Base-by-base conservation (phyloP, 2,113 vertebrate species). In the Rhinogobius similis region DNA sequence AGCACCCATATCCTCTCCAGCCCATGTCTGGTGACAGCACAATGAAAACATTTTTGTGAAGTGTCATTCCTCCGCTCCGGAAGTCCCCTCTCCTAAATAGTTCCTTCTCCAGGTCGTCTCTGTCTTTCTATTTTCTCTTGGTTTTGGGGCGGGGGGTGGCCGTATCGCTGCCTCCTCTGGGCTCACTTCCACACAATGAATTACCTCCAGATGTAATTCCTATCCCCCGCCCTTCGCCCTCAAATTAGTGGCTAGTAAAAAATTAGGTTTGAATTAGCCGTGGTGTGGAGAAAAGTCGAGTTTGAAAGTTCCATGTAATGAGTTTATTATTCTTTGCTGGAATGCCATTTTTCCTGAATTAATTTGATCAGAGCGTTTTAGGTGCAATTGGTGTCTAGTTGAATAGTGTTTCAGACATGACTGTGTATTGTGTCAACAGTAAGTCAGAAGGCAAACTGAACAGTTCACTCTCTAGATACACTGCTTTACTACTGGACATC, bases 161-260 rank as follows among this genome's bases (percentile, higher is more conserved):
- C 72, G 29, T 72, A 76, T 84, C 65, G 26, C 76, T 82, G 79
- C 82, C 84, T 84, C 83, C 82, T 79, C 83, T 87, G 85, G 91
- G 88, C 91, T 89, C 63, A 58, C 78, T 86, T 93, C 90, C 92
- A 91, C 80, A 68, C 73, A 75, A 82, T 81, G 88, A 92, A 93
- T 93, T 91, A 91, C 88, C 89, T 92, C 93, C 92, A 93, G 91
- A 93, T 94, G 92, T 90, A 90, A 89, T 91, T 91, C 90, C 89
- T 84, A 52, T 67, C 75, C 78, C 86, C 82, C 80, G 38, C 85
- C 84, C 78, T 78, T 81, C 73, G 68, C 85, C 82, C 81, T 84
- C 83, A 89, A 92, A 93, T 94, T 93, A 92, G 92, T 91, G 89
- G 90, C 90, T 86, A 89, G 90, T 93, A 93, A 93, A 91, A 50